Conservation (phyloP, 1,140 invertebrate genomes). For the Macrosteles quadrilineatus region DNA sequence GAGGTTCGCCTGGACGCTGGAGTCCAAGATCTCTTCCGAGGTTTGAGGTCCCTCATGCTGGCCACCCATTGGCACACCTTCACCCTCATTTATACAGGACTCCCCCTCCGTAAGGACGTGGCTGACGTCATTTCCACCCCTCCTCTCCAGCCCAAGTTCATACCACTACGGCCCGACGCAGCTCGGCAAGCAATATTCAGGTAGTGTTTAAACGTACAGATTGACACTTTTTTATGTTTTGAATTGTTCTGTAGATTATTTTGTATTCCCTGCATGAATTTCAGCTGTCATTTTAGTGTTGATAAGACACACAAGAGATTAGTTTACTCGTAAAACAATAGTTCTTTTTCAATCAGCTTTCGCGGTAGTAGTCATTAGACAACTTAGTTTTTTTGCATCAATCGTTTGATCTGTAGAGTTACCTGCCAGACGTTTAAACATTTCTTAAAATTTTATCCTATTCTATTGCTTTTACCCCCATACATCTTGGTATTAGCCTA, state of each 20-base stretch:
- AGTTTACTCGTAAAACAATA: no score
- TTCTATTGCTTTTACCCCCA: no score
- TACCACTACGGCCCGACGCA: slow-evolving; percentile 33
- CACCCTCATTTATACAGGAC: slow-evolving; percentile 38
- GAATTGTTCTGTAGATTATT: neutral
- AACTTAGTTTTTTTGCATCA: no score
- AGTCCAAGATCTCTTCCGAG: slow-evolving; percentile 32
- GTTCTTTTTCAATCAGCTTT: no score
- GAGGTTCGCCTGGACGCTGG: slow-evolving; percentile 40
- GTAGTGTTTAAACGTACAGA: no score
- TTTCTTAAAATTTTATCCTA: no score
- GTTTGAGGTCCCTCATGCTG: slow-evolving; percentile 38
- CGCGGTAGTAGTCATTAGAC: no score
- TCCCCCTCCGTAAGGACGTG: slow-evolving; percentile 29
- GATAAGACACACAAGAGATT: neutral
- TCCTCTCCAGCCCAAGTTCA: slow-evolving; percentile 33
- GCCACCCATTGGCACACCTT: slow-evolving; percentile 44
- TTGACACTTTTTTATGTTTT: no score
- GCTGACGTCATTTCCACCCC: slow-evolving; percentile 10
- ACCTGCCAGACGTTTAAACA: no score
- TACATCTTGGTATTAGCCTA: no score
- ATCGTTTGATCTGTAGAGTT: no score
- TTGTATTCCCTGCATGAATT: neutral
- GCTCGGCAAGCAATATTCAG: slow-evolving; percentile 35
- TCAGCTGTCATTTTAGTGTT: neutral